These are phyloP conservation scores for Okapia johnstoni DNA, from an alignment of 2,113 vertebrate genomes.

Conservation along the genomic window DNA sequence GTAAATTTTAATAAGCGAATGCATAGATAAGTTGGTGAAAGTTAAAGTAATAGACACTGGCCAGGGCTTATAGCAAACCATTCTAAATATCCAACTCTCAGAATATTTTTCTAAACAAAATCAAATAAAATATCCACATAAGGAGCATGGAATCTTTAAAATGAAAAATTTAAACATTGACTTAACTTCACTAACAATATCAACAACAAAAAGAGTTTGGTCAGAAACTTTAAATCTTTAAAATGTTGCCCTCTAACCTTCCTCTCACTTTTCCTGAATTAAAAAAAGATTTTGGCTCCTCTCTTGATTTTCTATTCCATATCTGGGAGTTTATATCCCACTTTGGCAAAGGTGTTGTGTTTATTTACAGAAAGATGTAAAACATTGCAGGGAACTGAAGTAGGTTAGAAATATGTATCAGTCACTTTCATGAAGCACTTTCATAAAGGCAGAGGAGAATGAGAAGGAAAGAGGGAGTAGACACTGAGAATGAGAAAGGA, in stretches of 20 bases:
- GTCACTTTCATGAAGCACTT: background rate
- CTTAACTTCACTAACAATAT: background rate
- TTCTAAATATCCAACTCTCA: background rate
- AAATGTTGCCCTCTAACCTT: background rate
- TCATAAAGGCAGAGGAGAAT: background rate
- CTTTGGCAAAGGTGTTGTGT: background rate
- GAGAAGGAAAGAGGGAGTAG: background rate
- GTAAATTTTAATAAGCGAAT: background rate
- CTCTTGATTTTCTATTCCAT: background rate
- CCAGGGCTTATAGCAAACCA: background rate
- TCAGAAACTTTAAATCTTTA: background rate
- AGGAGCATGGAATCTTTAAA: background rate
- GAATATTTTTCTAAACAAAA: background rate
- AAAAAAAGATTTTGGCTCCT: background rate
- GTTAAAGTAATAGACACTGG: background rate
- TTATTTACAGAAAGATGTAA: background rate
- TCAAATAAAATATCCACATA: background rate
- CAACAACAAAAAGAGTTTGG: background rate
- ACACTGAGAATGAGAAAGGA: background rate
- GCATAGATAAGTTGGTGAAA: background rate
- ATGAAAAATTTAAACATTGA: background rate
- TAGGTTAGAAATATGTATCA: background rate
- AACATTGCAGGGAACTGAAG: background rate
- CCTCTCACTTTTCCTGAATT: background rate
- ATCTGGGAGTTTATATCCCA: background rate